These are phyloP conservation scores for Loriculus beryllinus DNA, from an alignment of 2,797 vertebrate genomes.

Conservation along the genomic window DNA sequence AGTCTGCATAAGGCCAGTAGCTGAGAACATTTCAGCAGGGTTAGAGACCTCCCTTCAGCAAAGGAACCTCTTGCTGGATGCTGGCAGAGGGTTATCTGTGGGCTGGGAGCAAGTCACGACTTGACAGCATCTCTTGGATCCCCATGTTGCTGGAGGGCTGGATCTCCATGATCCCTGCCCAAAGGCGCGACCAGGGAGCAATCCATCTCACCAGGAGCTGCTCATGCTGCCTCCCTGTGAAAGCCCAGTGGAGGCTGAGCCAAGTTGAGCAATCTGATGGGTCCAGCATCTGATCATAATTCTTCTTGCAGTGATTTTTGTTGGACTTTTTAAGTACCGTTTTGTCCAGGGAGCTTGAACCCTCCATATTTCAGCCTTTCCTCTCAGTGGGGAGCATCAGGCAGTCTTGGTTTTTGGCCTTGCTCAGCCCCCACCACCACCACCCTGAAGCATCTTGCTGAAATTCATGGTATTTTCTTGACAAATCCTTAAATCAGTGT, in stretches of 20 bases:
- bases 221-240: not conserved
- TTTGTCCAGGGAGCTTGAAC: not conserved
- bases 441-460: not conserved
- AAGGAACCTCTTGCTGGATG: not conserved
- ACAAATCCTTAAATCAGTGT: not conserved
- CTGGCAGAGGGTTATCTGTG: not conserved
- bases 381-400: not conserved
- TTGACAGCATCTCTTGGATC: not conserved
- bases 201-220: not conserved
- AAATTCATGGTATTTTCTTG: not conserved
- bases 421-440: not conserved
- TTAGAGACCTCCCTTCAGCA: not conserved
- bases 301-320: not conserved
- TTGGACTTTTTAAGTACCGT: not conserved
- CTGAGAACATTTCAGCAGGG: not conserved
- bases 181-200: not conserved
- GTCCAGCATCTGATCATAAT: not conserved
- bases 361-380: not conserved
- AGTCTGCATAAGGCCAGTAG: not conserved
- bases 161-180: not conserved
- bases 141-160: not conserved
- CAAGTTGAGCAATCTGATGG: constrained; percentile 14
- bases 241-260: not conserved
- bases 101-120: not conserved
- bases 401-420: not conserved